Evolutionary conservation across 2,888 invertebrate species (phyloP), one percentile per base, ranked within the genome.

Genomic region (Drosophila rubida): DNA sequence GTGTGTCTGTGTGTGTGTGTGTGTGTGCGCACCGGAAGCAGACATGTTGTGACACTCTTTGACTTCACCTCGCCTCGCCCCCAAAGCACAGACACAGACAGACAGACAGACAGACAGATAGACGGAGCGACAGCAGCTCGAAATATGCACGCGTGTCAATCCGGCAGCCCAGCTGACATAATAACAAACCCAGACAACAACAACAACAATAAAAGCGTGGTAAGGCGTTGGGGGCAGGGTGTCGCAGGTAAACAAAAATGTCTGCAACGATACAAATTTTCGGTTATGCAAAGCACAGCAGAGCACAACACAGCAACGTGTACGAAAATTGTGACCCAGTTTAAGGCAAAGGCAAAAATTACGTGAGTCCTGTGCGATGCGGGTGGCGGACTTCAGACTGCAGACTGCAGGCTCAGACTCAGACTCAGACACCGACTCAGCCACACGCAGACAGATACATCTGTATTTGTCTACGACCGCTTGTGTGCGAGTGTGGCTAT

Each of bases 31-130:
- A 86, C 83, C 88, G 88, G 88, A 89, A 89, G 88, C 82, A 89
- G 90, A 89, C 90, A 87, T 86, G 79, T 88, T 89, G 87, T 80
- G 84, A 89, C 83, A 87, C 77, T 77, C 89, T 87, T 80, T 85
- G 82, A 78, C 78, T 87, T 87, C 87, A 88, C 87, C 89, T 81
- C 82, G 69, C 75, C 63, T 61, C 69, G 55, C 69, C 60, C 59
- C 51, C 69, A 59, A 64, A 58, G 14, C 58, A 32, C 32, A 32
- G 32, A 32, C 32, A 69, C 35, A 54, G 49, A 68, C 51, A 75
- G 49, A 46, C 59, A 66, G 42, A 55, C 57, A 64, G 27, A 50
- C 54, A 59, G 22, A 46, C 55, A 60, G 51, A 45, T 48, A 62
- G 37, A 61, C 32, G 45, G 44, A 55, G 59, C 63, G 55, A 75